Evolutionary conservation across 2,888 invertebrate species (phyloP).

Genomic region (Lepidocyrtoides sp.): DNA sequence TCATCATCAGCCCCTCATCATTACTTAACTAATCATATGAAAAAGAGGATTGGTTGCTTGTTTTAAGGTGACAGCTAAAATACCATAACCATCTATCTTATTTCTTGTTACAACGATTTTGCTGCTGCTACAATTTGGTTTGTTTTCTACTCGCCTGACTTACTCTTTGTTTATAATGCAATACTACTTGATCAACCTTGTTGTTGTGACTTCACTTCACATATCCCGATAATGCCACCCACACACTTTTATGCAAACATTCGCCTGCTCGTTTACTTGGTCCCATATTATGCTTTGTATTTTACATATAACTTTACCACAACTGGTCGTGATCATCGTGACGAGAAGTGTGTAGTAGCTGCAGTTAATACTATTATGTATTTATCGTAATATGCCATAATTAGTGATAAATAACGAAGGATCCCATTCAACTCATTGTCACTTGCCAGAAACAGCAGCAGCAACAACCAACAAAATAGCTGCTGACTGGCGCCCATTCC

Average conservation of each 20-base stretch:
- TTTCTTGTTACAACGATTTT: slow-evolving; percentile 57
- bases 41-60: slow-evolving; percentile 69
- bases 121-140: slow-evolving; percentile 52
- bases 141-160: slow-evolving; percentile 10
- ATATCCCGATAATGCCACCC: slow-evolving; percentile 62
- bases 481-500: slow-evolving; percentile 27
- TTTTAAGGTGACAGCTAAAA: slow-evolving; percentile 75
- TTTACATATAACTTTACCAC: background rate
- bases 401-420: slow-evolving; percentile 45
- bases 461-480: background rate
- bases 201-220: slow-evolving; percentile 42
- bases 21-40: slow-evolving; percentile 45
- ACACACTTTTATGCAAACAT: slow-evolving; percentile 37
- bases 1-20: slow-evolving; percentile 20
- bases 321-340: background rate
- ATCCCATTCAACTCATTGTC: slow-evolving; percentile 49
- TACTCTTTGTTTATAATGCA: slow-evolving; percentile 32
- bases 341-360: background rate
- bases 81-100: slow-evolving; percentile 72
- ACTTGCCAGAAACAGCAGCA: slow-evolving; percentile 37
- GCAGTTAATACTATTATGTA: slow-evolving; percentile 10
- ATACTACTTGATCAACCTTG: slow-evolving; percentile 51
- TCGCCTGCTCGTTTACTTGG: background rate
- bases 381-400: slow-evolving; percentile 58
- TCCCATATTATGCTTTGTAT: background rate